Evolutionary conservation across 2,797 vertebrate genomes (phyloP), one percentile per base, ranked within the genome.

Genomic region (Lagodon rhomboides): DNA sequence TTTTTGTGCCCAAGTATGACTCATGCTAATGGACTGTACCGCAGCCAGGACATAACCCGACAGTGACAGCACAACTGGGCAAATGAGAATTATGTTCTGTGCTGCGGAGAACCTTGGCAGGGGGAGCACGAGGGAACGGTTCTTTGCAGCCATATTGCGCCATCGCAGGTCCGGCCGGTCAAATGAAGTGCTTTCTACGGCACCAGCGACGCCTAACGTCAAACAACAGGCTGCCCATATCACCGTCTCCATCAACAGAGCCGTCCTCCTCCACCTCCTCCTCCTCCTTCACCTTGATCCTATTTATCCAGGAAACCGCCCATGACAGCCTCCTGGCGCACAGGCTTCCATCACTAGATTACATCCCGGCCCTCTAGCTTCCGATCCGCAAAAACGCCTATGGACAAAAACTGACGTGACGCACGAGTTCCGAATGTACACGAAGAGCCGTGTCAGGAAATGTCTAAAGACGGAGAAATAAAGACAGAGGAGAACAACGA

Each of bases 251-350:
- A 90, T 90, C 79, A 80, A 44, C 44, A 73, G 44, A 85, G 65
- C 51, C 18, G 56, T 23, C n/a, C n/a, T 60, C n/a, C 13, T 43
- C 90, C 90, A 92, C 75, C 17, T 59, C 20, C 12, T 41, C 90
- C 90, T 92, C 75, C 75, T 72, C 82, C 75, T 86, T 93, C 93
- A 92, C 89, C 87, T 92, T 89, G 93, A 96, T 95, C 86, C 79
- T 78, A 92, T 95, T 92, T 93, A 95, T 91, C 92, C 77, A 87
- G 92, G 93, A 92, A 95, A 95, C 78, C 56, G 84, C 87, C 82
- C 86, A 89, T 73, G 43, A 91, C 79, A 82, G 78, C 82, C 77
- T 91, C 79, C 86, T 76, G 78, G 62, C 71, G 54, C 62, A 66
- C 64, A 82, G 50, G 71, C 67, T 50, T 86, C 87, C 82, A 91